Evolutionary conservation across 1,140 invertebrate species (phyloP), one percentile per base, ranked within the genome.

Genomic region (Heterodera schachtii): DNA sequence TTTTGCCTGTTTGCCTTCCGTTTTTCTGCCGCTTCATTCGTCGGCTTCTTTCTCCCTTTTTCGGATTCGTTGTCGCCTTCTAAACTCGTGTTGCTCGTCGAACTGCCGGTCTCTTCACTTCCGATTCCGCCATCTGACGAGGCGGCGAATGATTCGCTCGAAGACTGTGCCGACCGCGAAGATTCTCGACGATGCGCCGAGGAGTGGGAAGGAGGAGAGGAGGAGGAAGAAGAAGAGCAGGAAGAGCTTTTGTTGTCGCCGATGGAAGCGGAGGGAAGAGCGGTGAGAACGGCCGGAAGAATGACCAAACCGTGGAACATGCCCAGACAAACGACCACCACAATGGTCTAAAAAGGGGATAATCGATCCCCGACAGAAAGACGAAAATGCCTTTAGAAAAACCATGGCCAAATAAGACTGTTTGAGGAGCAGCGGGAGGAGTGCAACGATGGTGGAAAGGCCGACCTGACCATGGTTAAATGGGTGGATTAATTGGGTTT

Each of bases 231-330:
- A 81, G 60, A 71, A 60, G 52, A 78, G 47, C 4, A 9, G n/a
- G n/a, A 44, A 81, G 60, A 69, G 52, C 46, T 66, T 19, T 75
- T 80, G 49, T 19, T 70, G 19, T 64, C 64, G 11, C 67, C 73
- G 21, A 47, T 6, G 13, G 52, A 74, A 6, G 49, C 3, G 13
- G 43, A 74, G 5, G 85, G 85, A 66, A 85, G 81, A 19, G 82
- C 74, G 19, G 88, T 83, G 31, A 88, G 77, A 44, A 90, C 81
- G n/a, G 83, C 87, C 16, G 87, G 87, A 44, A 88, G 76, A 13
- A 88, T 64, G 47, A 88, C 80, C 19, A 88, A 78, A 9, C 87
- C 87, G 73, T 88, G 87, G 74, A 88, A 90, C 87, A 88, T 88
- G 31, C 87, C 87, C 9, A 88, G 79, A 19, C 87, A 64, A 9